Base-by-base conservation (phyloP, 2,797 vertebrate genomes). In the Ceryle rudis region DNA sequence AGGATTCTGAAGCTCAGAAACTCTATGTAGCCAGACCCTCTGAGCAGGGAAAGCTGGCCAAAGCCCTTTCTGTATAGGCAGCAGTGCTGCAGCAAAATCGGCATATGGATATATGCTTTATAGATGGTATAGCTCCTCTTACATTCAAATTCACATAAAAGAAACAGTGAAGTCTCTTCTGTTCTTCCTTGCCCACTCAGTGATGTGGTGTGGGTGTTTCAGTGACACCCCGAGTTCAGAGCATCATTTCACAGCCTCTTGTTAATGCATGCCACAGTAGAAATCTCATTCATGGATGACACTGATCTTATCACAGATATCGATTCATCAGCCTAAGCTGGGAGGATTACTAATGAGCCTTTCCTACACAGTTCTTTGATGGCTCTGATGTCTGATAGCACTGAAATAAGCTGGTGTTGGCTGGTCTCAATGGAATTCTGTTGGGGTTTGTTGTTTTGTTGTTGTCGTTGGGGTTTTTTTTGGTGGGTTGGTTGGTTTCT, bases 211-310 rank as follows among this genome's bases (percentile, higher is more conserved):
- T 86, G 54, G 88, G 67, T 70, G 88, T 90, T 91, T 54, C 65
- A 22, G 64, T 51, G 61, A 65, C 75, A 73, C 26, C 3, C 69
- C 22, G 85, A 57, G 65, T 33, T 93, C 66, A 21, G 10, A 60
- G 66, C 66, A 77, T 58, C 35, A 8, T 79, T 79, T 93, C 35
- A 47, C 58, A 91, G 66, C 80, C 69, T 12, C 73, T 79, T 81
- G 66, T 86, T 75, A 81, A 84, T 31, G 66, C 58, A 37, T 69
- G 66, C 80, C 31, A 54, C n/a, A 61, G 82, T 25, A 70, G 86
- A 72, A 93, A 78, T 64, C 82, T 95, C 92, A 89, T 96, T 95
- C 86, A 65, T 89, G 82, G 57, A 11, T 89, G 83, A 69, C 73
- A 79, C 54, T 69, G 88, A 94, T 96, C 62, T 90, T 81, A 81